phyloP scores from a whole-genome alignment of 2,888 invertebrate species.

The Oeneis ivallda region DNA sequence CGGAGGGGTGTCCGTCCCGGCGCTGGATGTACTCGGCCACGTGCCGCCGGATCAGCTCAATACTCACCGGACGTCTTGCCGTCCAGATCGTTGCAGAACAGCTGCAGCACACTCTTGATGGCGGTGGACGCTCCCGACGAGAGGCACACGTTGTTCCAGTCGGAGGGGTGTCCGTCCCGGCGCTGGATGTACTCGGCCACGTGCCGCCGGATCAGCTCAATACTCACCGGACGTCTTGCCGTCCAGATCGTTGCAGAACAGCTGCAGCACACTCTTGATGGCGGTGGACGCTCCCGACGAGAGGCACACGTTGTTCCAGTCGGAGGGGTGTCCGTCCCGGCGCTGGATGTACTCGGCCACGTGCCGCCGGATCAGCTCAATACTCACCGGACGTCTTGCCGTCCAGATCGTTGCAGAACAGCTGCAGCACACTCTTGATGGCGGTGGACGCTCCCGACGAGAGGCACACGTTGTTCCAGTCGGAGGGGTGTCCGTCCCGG shows the following conservation, averaged over 20 bases:
- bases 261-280: conserved; percentile 93
- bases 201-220: conserved; percentile 93
- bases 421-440: too few relatives aligned
- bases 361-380: conserved; percentile 93
- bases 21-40: too few relatives aligned
- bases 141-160: conserved; percentile 91
- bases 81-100: conserved; percentile 78
- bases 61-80: conserved; percentile 82
- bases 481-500: too few relatives aligned
- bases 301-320: conserved; percentile 91
- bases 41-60: too few relatives aligned
- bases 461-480: too few relatives aligned
- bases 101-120: conserved; percentile 93
- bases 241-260: conserved; percentile 78
- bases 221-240: conserved; percentile 82
- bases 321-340: conserved; percentile 89
- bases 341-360: conserved; percentile 92
- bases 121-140: conserved; percentile 95
- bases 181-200: conserved; percentile 92
- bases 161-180: conserved; percentile 89
- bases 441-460: too few relatives aligned
- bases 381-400: too few relatives aligned
- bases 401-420: too few relatives aligned
- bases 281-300: conserved; percentile 95
- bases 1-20: too few relatives aligned